Evolutionary conservation across 1,140 invertebrate species (phyloP).

Genomic region (Drosophila insularis): DNA sequence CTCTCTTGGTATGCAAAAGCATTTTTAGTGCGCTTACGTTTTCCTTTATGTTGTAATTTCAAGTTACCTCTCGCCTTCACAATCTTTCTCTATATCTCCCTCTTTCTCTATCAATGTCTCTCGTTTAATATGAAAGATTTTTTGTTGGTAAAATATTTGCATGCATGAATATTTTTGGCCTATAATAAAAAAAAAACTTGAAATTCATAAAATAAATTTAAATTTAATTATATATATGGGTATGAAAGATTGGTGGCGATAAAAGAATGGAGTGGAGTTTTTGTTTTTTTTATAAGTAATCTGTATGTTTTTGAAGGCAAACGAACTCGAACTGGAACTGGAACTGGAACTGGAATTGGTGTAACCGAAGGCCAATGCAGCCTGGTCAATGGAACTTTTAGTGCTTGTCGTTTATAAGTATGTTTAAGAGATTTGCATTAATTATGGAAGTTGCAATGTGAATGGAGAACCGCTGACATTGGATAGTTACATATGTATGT

Average conservation of each 20-base stretch:
- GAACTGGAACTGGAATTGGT: too few relatives aligned
- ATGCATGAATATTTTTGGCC: slow-evolving; percentile 20
- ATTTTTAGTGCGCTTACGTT: slow-evolving; percentile 61
- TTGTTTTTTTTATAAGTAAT: too few relatives aligned
- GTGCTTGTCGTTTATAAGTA: too few relatives aligned
- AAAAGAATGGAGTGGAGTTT: neutral
- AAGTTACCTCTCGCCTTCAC: slow-evolving; percentile 8
- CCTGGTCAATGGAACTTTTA: too few relatives aligned
- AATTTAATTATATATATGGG: slow-evolving; percentile 4
- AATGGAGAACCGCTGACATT: too few relatives aligned
- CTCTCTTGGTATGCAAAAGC: slow-evolving; percentile 57
- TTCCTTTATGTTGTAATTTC: slow-evolving; percentile 32
- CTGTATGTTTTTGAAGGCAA: too few relatives aligned
- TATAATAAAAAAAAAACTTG: slow-evolving; percentile 22
- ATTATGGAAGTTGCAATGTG: too few relatives aligned
- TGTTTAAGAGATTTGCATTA: too few relatives aligned
- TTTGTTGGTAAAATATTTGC: slow-evolving; percentile 28
- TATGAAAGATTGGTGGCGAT: neutral
- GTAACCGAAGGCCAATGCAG: too few relatives aligned
- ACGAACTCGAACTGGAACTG: too few relatives aligned
- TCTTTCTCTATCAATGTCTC: too few relatives aligned
- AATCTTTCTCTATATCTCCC: neutral
- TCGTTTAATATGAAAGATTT: neutral
- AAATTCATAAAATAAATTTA: slow-evolving; percentile 7
- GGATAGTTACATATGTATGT: too few relatives aligned